phyloP scores from a whole-genome alignment of 1,140 invertebrate genomes.

The Galleria mellonella region DNA sequence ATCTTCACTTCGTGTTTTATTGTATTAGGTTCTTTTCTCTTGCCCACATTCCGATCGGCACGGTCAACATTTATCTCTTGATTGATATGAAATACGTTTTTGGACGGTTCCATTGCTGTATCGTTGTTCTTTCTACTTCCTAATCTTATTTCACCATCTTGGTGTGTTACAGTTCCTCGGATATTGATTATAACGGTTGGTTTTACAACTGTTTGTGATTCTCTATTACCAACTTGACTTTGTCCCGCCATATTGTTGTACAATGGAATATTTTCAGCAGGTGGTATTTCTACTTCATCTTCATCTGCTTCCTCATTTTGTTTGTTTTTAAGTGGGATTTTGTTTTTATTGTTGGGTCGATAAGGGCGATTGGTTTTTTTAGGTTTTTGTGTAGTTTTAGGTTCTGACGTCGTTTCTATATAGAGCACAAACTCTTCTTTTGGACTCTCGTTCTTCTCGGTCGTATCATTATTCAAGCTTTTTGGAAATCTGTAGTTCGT shows the following conservation, averaged over 20 bases:
- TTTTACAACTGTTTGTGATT: constrained; percentile 67
- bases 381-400: constrained; percentile 30
- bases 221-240: constrained; percentile 67
- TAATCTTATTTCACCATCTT: constrained; percentile 55
- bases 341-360: constrained; percentile 21
- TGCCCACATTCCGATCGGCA: constrained; percentile 23
- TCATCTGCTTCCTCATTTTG: constrained; percentile 21
- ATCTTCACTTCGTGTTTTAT: constrained; percentile 24
- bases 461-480: constrained; percentile 28
- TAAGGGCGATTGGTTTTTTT: constrained; percentile 34
- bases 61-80: constrained; percentile 63
- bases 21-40: background rate
- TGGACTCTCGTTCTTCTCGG: constrained; percentile 13
- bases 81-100: constrained; percentile 64
- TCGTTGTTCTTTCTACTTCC: constrained; percentile 37
- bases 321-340: constrained; percentile 23
- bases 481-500: constrained; percentile 56
- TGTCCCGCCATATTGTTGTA: constrained; percentile 54
- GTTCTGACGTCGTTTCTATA: constrained; percentile 28
- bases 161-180: constrained; percentile 51
- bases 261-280: constrained; percentile 26
- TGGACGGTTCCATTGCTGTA: constrained; percentile 22
- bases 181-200: constrained; percentile 69
- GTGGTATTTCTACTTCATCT: constrained; percentile 9
- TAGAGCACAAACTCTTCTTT: constrained; percentile 51